These are phyloP conservation scores for Mastomys natalensis DNA, from an alignment of 2,113 vertebrate species.

Conservation along the genomic window DNA sequence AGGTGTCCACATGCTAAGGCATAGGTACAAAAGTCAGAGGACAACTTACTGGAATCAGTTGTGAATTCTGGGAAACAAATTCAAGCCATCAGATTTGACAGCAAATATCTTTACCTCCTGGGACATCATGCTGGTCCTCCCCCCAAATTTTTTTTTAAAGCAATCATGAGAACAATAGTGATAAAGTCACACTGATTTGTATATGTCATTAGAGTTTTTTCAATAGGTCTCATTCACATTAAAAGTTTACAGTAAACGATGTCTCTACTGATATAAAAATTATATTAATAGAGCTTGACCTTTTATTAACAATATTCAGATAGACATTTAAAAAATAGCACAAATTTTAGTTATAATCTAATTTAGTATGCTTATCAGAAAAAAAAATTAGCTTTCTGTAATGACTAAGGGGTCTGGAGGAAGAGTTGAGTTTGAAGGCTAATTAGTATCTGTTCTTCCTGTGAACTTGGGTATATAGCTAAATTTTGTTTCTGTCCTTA, in stretches of 20 bases:
- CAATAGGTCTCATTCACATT: neutral
- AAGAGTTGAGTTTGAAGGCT: slow-evolving; percentile 4
- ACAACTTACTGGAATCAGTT: neutral
- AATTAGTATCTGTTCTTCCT: neutral
- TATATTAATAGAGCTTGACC: neutral
- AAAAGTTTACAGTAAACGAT: too few species aligned
- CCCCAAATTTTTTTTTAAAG: neutral
- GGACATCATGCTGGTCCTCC: neutral
- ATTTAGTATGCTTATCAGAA: neutral
- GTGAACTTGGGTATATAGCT: neutral
- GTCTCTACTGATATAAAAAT: slow-evolving; percentile 1
- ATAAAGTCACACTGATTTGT: neutral
- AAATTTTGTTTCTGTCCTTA: neutral
- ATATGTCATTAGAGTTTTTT: slow-evolving; percentile 2
- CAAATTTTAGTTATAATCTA: neutral
- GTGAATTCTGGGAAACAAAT: neutral
- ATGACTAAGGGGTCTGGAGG: neutral
- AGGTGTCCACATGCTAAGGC: neutral
- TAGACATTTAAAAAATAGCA: slow-evolving; percentile 1
- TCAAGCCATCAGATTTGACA: neutral
- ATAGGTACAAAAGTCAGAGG: neutral
- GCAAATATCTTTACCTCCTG: neutral
- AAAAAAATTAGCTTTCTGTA: neutral
- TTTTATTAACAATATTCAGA: slow-evolving; percentile 16
- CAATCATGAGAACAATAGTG: neutral